Evolutionary conservation across 2,888 invertebrate species (phyloP), one percentile per base, ranked within the genome.

Genomic region (Drosophila koepferae): DNA sequence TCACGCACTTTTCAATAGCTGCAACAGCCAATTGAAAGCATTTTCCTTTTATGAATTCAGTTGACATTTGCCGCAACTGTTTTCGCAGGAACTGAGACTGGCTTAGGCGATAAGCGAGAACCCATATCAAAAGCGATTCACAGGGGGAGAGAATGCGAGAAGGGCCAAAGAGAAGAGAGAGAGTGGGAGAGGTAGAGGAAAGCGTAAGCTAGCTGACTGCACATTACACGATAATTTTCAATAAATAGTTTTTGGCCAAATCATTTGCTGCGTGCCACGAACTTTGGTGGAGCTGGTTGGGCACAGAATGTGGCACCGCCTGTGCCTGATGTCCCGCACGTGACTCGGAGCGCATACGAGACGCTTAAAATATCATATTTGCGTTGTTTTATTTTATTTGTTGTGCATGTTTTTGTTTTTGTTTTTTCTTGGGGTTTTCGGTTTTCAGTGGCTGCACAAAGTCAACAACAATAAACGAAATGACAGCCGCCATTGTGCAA

Each of bases 181-280:
- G 10, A 38, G n/a, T 0, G 3, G n/a, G n/a, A n/a, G n/a, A n/a
- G n/a, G n/a, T n/a, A 14, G 38, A 1, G 14, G 14, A 14, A 16
- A 14, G 7, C 14, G 16, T 31, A 43, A 40, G 58, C 38, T 53
- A n/a, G 58, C 77, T 75, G 70, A 66, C 61, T 78, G 66, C 72
- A 77, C 74, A 80, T 84, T 84, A 84, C 54, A 83, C 81, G 70
- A 83, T 88, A 88, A 88, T 86, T 86, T 86, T 86, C 86, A 88
- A 86, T 86, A 88, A 88, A 88, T 86, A 88, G 85, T 86, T 86
- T 66, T 78, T 70, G 64, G 80, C 70, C 72, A 72, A 81, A 88
- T 85, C 68, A 88, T 86, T 88, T 82, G 81, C 74, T 70, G 70
- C 77, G 88, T 82, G 74, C 72, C 64, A 58, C 43, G 68, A 74